phyloP scores from a whole-genome alignment of 2,888 invertebrate genomes.

The Pherbina coryleti region DNA sequence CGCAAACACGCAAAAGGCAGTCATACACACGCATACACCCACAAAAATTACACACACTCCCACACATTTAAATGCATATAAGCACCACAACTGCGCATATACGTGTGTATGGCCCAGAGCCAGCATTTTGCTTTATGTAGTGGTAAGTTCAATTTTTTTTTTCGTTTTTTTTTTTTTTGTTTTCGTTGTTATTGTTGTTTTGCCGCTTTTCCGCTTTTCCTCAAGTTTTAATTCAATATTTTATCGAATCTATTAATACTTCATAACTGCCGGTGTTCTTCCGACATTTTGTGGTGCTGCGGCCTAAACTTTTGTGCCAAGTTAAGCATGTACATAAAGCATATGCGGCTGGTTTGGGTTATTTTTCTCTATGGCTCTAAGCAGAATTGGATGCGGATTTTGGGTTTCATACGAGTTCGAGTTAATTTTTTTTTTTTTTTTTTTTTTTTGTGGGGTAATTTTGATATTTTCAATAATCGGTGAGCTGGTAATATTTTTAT shows the following conservation, averaged over 20 bases:
- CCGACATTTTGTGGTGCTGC: constrained; percentile 14
- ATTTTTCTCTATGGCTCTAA: neutral
- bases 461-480: neutral
- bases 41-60: neutral
- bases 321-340: constrained; percentile 19
- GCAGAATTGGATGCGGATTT: no score
- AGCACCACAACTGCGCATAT: neutral
- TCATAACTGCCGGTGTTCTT: constrained; percentile 29
- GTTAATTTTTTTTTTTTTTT: neutral
- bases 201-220: neutral
- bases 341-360: neutral
- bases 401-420: no score
- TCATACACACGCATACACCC: neutral
- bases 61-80: neutral
- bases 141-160: no score
- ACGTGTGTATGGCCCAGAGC: neutral
- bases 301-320: constrained; percentile 12
- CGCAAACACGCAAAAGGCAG: neutral
- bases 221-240: constrained; percentile 9
- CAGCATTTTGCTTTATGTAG: neutral
- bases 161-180: neutral
- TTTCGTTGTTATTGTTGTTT: neutral
- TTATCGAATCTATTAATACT: constrained; percentile 31
- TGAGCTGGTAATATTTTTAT: no score
- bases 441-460: neutral